Conservation (phyloP, 2,888 invertebrate genomes). For the Microplitis manilae region DNA sequence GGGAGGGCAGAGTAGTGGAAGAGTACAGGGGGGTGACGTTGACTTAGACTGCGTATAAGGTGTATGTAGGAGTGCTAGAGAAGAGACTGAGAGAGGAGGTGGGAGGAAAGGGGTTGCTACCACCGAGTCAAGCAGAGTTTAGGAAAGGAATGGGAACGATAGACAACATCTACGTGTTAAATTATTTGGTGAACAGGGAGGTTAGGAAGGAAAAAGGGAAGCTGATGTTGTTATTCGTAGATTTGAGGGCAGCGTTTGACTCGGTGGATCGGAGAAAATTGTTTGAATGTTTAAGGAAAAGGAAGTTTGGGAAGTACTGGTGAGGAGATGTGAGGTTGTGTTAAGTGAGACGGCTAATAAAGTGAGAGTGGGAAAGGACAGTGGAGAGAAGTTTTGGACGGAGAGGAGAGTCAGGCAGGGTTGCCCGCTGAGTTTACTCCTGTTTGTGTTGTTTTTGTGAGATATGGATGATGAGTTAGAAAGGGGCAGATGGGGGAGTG, state of each 20-base stretch:
- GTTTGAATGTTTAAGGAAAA: not conserved
- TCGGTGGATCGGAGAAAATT: not conserved
- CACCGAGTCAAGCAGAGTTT: not conserved
- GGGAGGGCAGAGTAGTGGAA: not conserved
- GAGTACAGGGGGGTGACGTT: no score
- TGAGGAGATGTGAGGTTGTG: not conserved
- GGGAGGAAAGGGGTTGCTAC: no score
- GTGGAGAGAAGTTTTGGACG: no score
- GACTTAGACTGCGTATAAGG: no score
- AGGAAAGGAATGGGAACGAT: not conserved
- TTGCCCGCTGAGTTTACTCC: no score
- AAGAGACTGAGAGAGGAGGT: no score
- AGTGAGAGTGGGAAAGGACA: no score
- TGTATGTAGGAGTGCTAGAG: no score
- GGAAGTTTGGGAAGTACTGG: not conserved
- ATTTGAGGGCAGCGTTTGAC: not conserved
- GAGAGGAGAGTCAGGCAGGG: no score
- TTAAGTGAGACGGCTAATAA: not conserved
- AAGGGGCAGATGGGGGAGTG: no score
- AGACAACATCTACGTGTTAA: constrained; percentile 8
- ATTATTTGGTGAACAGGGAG: constrained; percentile 16
- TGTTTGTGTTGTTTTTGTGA: no score
- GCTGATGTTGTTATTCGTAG: constrained; percentile 2
- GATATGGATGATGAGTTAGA: no score
- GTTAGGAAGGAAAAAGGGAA: not conserved